A percentile compares a stretch with the other conserved stretches of the same genome.
Evolutionary conservation across 1,140 invertebrate genomes (phyloP).

Genomic region (Drosophila sucinea): DNA sequence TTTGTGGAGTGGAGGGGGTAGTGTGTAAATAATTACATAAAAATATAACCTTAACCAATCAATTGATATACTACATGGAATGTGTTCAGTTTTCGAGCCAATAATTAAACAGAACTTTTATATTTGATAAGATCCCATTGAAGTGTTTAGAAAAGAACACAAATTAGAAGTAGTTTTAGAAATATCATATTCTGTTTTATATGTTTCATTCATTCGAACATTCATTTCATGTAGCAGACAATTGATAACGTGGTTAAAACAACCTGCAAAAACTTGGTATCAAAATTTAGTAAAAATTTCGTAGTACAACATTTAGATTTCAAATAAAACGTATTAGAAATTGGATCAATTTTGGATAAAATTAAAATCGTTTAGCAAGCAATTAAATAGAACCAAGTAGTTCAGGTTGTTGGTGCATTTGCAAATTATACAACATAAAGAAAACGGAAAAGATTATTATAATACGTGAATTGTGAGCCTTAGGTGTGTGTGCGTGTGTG

Average conservation of each 20-base stretch:
- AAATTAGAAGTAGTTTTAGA: no score
- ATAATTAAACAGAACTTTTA: no score
- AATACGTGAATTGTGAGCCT: slow-evolving; percentile 39
- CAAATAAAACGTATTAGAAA: slow-evolving; percentile 19
- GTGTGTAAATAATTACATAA: slow-evolving; percentile 22
- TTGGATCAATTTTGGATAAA: slow-evolving; percentile 13
- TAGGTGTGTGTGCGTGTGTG: slow-evolving; percentile 34
- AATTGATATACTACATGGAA: not conserved
- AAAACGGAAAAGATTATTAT: slow-evolving; percentile 35
- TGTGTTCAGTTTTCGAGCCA: no score
- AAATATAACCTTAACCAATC: slow-evolving; percentile 31
- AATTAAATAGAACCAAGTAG: slow-evolving; percentile 62
- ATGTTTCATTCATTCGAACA: no score
- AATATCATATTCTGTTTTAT: slow-evolving; percentile 8
- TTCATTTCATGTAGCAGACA: slow-evolving; percentile 5
- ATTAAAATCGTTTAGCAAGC: slow-evolving; percentile 41
- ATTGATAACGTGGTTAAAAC: slow-evolving; percentile 25
- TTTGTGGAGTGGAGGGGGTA: slow-evolving; percentile 18
- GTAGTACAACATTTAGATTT: slow-evolving; percentile 62
- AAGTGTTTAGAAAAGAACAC: no score
- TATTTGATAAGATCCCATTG: no score
- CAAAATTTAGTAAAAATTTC: slow-evolving; percentile 19
- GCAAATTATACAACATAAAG: slow-evolving; percentile 46
- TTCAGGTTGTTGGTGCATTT: slow-evolving; percentile 53
- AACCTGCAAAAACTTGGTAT: slow-evolving; percentile 60